A percentile compares a stretch with the other conserved stretches of the same genome.
phyloP scores from a whole-genome alignment of 2,113 vertebrate genomes.

The Pterocles burchelli region DNA sequence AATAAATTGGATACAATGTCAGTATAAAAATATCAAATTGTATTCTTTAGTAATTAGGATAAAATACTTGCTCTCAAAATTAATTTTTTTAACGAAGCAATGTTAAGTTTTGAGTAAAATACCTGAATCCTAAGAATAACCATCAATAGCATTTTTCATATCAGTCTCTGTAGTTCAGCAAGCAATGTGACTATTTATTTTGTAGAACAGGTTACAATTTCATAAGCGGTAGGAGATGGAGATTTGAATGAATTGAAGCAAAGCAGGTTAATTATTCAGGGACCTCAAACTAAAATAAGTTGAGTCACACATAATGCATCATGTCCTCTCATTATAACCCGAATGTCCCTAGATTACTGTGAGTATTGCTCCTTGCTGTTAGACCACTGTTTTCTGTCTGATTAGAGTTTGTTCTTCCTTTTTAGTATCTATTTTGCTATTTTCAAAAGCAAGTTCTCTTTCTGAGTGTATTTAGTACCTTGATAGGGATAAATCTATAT shows the following conservation, averaged over 20 bases:
- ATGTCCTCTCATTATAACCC: background rate
- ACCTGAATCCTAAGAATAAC: background rate
- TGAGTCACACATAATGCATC: constrained; percentile 2
- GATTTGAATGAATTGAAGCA: constrained; percentile 34
- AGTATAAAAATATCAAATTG: background rate
- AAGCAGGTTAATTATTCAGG: constrained; percentile 62
- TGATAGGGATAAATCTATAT: background rate
- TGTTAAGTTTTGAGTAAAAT: background rate
- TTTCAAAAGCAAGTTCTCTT: background rate
- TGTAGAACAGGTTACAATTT: background rate
- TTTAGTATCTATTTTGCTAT: background rate
- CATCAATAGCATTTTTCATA: rapidly evolving
- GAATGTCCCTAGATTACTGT: background rate
- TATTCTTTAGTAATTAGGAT: background rate
- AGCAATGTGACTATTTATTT: background rate
- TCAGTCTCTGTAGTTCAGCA: background rate
- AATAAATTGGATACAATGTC: background rate
- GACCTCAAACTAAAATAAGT: constrained; percentile 35
- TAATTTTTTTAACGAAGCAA: background rate
- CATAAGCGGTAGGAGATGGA: background rate
- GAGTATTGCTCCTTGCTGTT: background rate
- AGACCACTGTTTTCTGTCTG: background rate
- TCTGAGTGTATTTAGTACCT: background rate
- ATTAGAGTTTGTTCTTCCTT: background rate
- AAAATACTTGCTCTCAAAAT: background rate